A percentile compares a stretch with the other conserved stretches of the same genome.
These are phyloP conservation scores for Brachypalpus laphriformis DNA, from an alignment of 2,888 invertebrate genomes.

Conservation along the genomic window DNA sequence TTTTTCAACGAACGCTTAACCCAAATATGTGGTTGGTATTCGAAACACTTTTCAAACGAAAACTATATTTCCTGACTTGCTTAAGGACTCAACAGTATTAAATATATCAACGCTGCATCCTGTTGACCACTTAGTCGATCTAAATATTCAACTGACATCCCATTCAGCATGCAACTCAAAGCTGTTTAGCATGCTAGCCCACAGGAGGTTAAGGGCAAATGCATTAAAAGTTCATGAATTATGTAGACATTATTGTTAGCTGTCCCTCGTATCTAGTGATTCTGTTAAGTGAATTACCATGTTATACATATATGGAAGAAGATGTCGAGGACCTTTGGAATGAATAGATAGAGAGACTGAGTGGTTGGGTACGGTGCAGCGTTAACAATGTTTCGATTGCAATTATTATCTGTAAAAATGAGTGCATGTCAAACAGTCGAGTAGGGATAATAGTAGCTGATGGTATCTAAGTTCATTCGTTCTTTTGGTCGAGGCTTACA, in stretches of 20 bases:
- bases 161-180: background rate
- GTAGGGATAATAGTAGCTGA: background rate
- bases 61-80: background rate
- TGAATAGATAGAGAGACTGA: background rate
- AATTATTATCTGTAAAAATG: constrained; percentile 16
- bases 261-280: constrained; percentile 30
- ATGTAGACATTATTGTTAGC: constrained; percentile 62
- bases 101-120: constrained; percentile 41
- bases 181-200: background rate
- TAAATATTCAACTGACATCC: constrained; percentile 21
- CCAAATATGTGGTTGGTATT: background rate
- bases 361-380: background rate
- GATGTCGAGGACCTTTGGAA: background rate
- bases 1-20: too few species aligned
- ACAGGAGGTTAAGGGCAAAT: constrained; percentile 51
- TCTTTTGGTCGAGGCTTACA: too few species aligned
- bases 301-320: constrained; percentile 50
- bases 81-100: background rate
- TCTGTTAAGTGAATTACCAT: constrained; percentile 67
- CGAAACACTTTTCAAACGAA: background rate
- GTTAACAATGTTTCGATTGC: constrained; percentile 43
- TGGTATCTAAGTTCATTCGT: too few species aligned
- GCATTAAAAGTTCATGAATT: constrained; percentile 72
- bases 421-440: background rate
- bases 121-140: constrained; percentile 32